Evolutionary conservation across 2,888 invertebrate species (phyloP).

Genomic region (Fragum sueziense): DNA sequence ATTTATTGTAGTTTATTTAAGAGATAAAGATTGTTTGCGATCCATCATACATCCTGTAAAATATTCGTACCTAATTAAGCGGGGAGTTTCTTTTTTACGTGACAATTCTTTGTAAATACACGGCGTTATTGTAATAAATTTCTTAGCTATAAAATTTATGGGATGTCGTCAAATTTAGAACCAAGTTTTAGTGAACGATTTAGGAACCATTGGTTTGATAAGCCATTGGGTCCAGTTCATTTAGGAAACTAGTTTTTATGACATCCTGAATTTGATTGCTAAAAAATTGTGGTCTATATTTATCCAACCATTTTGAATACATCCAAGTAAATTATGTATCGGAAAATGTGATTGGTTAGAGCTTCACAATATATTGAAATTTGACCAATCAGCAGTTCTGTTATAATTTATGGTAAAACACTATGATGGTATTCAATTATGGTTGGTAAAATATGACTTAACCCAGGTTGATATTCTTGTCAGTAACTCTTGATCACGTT

Average conservation of each 20-base stretch:
- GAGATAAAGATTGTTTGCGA: constrained; percentile 40
- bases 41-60: constrained; percentile 59
- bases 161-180: neutral
- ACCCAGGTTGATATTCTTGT: neutral
- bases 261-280: neutral
- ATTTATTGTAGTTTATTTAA: constrained; percentile 45
- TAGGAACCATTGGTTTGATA: too few relatives aligned
- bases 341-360: neutral
- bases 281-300: neutral
- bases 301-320: neutral
- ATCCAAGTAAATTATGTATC: neutral
- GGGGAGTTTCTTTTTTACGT: constrained; percentile 62
- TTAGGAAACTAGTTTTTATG: too few relatives aligned
- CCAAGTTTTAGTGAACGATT: too few relatives aligned
- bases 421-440: neutral
- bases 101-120: constrained; percentile 45
- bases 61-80: constrained; percentile 60
- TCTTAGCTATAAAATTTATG: neutral
- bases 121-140: neutral
- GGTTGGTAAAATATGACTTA: neutral
- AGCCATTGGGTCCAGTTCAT: too few relatives aligned
- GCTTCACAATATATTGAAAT: neutral
- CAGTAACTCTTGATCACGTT: neutral
- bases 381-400: neutral
- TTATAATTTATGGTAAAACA: neutral